Percentiles rank a stretch among this genome's conserved stretches.
Conservation (phyloP, 1,140 invertebrate genomes). For the Chionoecetes opilio region DNA sequence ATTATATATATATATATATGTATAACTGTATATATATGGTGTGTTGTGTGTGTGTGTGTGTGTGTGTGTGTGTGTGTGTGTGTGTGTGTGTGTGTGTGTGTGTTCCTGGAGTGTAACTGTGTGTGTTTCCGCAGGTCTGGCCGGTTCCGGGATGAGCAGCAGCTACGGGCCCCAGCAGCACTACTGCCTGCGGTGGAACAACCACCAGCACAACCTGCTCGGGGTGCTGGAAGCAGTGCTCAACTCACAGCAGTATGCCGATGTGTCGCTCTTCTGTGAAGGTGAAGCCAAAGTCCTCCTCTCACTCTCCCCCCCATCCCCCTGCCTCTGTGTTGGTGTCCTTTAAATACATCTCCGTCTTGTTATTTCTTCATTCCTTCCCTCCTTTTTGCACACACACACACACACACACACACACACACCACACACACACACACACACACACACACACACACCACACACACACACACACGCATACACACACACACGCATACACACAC, state of each 20-base stretch:
- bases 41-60: too few species aligned
- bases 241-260: conserved; percentile 95
- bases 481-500: too few species aligned
- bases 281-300: conserved; percentile 84
- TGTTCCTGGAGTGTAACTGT: background rate
- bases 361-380: background rate
- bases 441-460: too few species aligned
- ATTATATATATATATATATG: too few species aligned
- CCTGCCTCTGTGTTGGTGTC: background rate
- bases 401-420: background rate
- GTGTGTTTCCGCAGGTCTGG: conserved; percentile 54
- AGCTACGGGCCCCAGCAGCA: conserved; percentile 86
- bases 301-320: background rate
- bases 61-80: too few species aligned
- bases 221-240: conserved; percentile 95
- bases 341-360: background rate
- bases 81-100: too few species aligned
- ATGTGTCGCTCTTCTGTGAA: conserved; percentile 96
- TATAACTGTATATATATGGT: too few species aligned
- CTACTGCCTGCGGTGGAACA: conserved; percentile 95
- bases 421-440: too few species aligned
- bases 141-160: conserved; percentile 76
- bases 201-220: conserved; percentile 94
- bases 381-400: background rate
- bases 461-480: too few species aligned